phyloP scores from a whole-genome alignment of 2,113 vertebrate genomes.

The Brachypodius melanocephalos region DNA sequence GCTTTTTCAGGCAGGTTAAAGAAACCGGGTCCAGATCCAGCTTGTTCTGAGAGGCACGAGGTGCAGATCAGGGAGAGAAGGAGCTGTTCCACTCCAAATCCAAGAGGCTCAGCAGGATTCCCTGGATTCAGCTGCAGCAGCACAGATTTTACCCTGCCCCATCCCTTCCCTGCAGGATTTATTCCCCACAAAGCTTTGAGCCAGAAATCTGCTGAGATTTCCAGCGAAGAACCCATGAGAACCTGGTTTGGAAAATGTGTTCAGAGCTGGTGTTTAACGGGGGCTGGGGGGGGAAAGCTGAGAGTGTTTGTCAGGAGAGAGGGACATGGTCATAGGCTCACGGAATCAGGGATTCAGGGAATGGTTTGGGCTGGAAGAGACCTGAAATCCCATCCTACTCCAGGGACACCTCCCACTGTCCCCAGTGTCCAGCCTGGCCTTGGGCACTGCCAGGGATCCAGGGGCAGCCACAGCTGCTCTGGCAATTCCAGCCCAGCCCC shows the following conservation, averaged over 20 bases:
- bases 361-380: too few relatives aligned
- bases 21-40: not conserved
- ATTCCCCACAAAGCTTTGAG: not conserved
- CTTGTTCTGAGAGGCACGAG: not conserved
- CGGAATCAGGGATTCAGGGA: too few relatives aligned
- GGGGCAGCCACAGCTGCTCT: not conserved
- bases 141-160: not conserved
- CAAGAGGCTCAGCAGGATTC: not conserved
- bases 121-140: not conserved
- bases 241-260: not conserved
- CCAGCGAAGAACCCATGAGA: not conserved
- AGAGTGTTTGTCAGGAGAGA: fast-evolving
- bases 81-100: not conserved
- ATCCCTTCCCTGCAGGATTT: not conserved
- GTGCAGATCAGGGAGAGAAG: not conserved
- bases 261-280: not conserved
- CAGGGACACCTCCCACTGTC: not conserved
- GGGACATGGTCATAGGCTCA: not conserved
- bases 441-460: not conserved
- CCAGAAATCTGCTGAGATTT: not conserved
- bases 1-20: not conserved
- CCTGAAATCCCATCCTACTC: too few relatives aligned
- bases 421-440: not conserved
- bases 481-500: not conserved
- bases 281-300: not conserved